A percentile compares a stretch with the other conserved stretches of the same genome.
These are phyloP conservation scores for Myiotriccus ornatus DNA, from an alignment of 2,797 vertebrate genomes.

Conservation along the genomic window DNA sequence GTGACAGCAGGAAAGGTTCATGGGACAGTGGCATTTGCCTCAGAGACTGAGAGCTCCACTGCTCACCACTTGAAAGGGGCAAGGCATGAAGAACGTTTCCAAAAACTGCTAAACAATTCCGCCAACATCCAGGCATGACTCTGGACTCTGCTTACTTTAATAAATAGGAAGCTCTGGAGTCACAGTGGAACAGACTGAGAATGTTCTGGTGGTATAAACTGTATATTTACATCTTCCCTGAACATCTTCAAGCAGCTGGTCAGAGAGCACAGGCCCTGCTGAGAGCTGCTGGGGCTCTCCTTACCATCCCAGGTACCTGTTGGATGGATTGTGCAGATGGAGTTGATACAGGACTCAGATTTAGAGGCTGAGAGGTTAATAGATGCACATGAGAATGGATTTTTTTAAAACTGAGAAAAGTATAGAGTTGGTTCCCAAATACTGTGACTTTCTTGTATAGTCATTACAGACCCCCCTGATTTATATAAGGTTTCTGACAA, in stretches of 20 bases:
- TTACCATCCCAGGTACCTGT: not conserved
- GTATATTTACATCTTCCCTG: not conserved
- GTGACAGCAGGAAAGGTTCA: not conserved
- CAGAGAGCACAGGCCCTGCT: not conserved
- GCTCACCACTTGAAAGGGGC: fast-evolving
- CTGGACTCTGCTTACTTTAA: not conserved
- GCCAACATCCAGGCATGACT: not conserved
- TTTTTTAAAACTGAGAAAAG: not conserved
- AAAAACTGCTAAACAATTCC: not conserved
- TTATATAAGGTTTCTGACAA: not conserved
- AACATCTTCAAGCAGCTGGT: not conserved
- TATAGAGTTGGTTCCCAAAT: not conserved
- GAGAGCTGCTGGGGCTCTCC: not conserved
- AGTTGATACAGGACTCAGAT: not conserved
- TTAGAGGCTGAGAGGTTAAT: not conserved
- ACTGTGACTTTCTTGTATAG: not conserved
- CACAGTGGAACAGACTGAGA: not conserved
- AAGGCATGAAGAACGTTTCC: not conserved
- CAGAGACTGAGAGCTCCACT: not conserved
- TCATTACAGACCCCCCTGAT: not conserved
- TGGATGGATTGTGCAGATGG: not conserved
- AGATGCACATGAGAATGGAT: not conserved
- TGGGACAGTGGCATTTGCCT: not conserved
- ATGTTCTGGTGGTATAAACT: not conserved
- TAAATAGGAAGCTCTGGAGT: not conserved